Evolutionary conservation across 2,888 invertebrate genomes (phyloP).

Genomic region (Syritta pipiens): DNA sequence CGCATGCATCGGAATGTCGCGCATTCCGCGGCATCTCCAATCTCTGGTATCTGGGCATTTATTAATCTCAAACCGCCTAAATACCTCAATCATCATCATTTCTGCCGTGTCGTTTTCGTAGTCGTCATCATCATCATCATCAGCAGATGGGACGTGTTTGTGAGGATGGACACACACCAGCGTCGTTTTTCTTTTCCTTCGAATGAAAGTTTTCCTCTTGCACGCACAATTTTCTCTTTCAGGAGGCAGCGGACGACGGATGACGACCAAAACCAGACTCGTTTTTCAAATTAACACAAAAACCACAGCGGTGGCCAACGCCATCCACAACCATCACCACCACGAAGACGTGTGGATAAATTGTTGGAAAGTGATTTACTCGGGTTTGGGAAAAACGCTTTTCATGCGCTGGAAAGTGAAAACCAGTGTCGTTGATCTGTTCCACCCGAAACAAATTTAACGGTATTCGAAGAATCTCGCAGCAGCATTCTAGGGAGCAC

Average conservation of each 20-base stretch:
- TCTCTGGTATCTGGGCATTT: slow-evolving; percentile 65
- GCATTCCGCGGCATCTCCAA: slow-evolving; percentile 63
- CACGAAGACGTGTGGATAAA: slow-evolving; percentile 35
- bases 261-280: slow-evolving; percentile 55
- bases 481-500: slow-evolving; percentile 15
- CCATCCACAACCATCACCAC: slow-evolving; percentile 15
- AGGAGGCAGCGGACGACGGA: slow-evolving; percentile 22
- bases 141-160: slow-evolving; percentile 55
- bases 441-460: not conserved
- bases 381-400: slow-evolving; percentile 38
- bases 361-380: slow-evolving; percentile 51
- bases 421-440: too few relatives aligned
- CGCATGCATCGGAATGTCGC: slow-evolving; percentile 62
- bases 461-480: slow-evolving; percentile 22
- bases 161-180: slow-evolving; percentile 52
- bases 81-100: slow-evolving; percentile 68
- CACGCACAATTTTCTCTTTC: slow-evolving; percentile 64
- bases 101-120: slow-evolving; percentile 44
- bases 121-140: slow-evolving; percentile 50
- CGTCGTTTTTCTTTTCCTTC: slow-evolving; percentile 12
- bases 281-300: slow-evolving; percentile 63
- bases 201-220: slow-evolving; percentile 52
- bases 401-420: too few relatives aligned
- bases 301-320: slow-evolving; percentile 44
- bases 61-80: slow-evolving; percentile 68